Conservation (phyloP, 2,113 vertebrate species). For the Mus spicilegus region DNA sequence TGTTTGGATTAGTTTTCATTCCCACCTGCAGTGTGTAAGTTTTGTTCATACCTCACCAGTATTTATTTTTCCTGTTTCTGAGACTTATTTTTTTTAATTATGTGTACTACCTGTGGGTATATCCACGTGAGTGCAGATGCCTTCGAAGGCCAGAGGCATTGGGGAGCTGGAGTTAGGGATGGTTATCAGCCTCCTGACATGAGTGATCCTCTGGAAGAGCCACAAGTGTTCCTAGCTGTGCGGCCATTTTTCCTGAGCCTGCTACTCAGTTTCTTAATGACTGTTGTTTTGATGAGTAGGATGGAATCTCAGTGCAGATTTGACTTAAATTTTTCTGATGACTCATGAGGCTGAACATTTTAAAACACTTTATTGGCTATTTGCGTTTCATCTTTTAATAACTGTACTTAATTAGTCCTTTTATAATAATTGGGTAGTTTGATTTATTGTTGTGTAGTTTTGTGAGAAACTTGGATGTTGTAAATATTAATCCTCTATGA, state of each 20-base stretch:
- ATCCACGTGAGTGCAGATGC: neutral
- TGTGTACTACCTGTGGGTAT: neutral
- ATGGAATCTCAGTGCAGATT: neutral
- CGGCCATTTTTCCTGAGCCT: neutral
- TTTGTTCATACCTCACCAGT: neutral
- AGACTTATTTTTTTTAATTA: neutral
- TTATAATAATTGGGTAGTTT: neutral
- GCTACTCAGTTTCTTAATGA: neutral
- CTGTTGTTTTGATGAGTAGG: neutral
- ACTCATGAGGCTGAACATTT: neutral
- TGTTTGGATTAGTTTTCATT: neutral
- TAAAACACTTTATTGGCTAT: neutral
- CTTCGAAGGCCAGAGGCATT: neutral
- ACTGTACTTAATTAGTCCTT: neutral
- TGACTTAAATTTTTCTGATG: neutral
- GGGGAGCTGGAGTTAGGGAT: neutral
- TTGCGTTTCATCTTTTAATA: neutral
- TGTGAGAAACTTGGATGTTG: neutral
- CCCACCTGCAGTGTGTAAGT: neutral
- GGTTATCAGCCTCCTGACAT: neutral
- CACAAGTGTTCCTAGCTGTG: neutral
- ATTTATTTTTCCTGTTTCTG: neutral
- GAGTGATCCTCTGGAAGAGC: neutral
- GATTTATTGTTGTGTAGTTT: neutral
- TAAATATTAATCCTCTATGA: neutral